Evolutionary conservation across 2,113 vertebrate species (phyloP).

Genomic region (Oncorhynchus clarkii): DNA sequence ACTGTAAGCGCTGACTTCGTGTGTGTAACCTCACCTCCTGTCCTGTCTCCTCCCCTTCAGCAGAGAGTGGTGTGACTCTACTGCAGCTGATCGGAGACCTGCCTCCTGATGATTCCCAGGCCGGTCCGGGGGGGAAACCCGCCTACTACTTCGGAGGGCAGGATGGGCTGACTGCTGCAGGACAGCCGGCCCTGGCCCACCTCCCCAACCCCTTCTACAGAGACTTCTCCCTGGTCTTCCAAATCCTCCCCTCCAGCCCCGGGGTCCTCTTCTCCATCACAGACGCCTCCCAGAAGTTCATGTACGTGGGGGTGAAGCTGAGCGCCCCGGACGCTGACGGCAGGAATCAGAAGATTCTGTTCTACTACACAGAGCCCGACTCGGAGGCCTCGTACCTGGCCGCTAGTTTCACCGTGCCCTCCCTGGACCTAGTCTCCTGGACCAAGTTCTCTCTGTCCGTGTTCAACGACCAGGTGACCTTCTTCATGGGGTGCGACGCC

Average conservation of each 20-base stretch:
- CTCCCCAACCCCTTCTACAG: conserved; percentile 82
- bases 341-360: conserved; percentile 72
- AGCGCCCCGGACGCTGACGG: conserved; percentile 46
- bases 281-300: conserved; percentile 74
- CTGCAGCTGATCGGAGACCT: conserved; percentile 86
- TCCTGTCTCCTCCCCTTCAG: conserved; percentile 63
- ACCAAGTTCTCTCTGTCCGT: conserved; percentile 81
- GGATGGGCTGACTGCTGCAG: conserved; percentile 44
- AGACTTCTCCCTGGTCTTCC: conserved; percentile 87
- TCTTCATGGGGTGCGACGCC: conserved; percentile 82
- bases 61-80: conserved; percentile 74
- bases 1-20: background rate
- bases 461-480: conserved; percentile 69
- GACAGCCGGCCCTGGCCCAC: conserved; percentile 79
- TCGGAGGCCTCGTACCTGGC: conserved; percentile 69
- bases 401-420: conserved; percentile 78
- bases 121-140: conserved; percentile 58
- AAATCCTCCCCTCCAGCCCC: conserved; percentile 75
- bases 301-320: conserved; percentile 86
- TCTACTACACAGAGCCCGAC: conserved; percentile 87
- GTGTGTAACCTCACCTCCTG: background rate
- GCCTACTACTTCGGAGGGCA: conserved; percentile 80
- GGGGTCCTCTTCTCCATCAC: conserved; percentile 87
- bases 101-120: conserved; percentile 63
- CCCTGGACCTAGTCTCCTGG: conserved; percentile 76